Evolutionary conservation across 1,140 invertebrate species (phyloP).

Genomic region (Heterodera schachtii): DNA sequence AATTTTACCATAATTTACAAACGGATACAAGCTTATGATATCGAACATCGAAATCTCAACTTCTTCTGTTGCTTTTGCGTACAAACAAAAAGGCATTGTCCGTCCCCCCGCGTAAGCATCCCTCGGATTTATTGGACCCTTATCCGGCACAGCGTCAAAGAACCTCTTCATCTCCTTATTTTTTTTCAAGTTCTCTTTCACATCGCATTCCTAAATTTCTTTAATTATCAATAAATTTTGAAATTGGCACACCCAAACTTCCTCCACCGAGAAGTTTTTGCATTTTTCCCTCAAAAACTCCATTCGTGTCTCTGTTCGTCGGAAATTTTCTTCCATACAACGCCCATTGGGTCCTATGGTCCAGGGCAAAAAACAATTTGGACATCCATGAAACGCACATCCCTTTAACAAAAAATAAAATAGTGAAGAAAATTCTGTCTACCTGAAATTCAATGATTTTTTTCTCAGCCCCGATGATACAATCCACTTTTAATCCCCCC

Average conservation of each 20-base stretch:
- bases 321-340: not conserved
- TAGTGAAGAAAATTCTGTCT: too few species aligned
- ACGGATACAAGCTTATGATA: not conserved
- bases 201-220: not conserved
- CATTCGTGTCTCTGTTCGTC: not conserved
- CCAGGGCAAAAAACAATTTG: not conserved
- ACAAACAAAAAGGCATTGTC: slow-evolving; percentile 7
- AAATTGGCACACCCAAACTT: not conserved
- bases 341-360: not conserved
- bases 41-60: not conserved
- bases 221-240: too few species aligned
- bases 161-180: slow-evolving; percentile 15
- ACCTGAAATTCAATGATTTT: not conserved
- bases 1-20: not conserved
- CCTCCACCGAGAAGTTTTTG: not conserved
- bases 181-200: not conserved
- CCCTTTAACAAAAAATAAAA: not conserved
- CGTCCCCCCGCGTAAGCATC: not conserved
- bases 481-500: not conserved
- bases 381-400: slow-evolving; percentile 9
- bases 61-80: not conserved
- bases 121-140: not conserved
- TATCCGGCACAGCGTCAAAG: not conserved
- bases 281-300: not conserved
- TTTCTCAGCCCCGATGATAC: not conserved